These are phyloP conservation scores for Monochamus alternatus DNA, from an alignment of 2,888 invertebrate species.

Conservation along the genomic window DNA sequence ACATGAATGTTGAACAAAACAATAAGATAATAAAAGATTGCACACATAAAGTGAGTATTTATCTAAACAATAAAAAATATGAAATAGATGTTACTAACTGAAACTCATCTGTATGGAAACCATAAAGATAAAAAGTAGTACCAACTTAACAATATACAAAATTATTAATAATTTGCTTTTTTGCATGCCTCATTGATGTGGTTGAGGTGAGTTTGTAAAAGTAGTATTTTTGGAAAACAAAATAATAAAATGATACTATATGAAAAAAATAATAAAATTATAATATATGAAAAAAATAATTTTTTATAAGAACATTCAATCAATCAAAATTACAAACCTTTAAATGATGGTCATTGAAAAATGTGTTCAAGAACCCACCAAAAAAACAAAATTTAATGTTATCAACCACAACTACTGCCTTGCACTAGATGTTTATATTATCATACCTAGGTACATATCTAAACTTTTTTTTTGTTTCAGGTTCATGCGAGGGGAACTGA, in stretches of 20 bases:
- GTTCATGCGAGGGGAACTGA: conserved; percentile 93
- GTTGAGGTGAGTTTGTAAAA: conserved; percentile 52
- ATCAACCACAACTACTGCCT: conserved; percentile 25
- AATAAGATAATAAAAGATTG: conserved; percentile 34
- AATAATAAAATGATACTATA: too few relatives aligned
- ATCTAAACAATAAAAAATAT: conserved; percentile 24
- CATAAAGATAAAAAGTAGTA: conserved; percentile 39
- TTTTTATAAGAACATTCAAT: too few relatives aligned
- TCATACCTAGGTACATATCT: not conserved
- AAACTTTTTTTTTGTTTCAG: conserved; percentile 70
- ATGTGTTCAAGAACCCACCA: too few relatives aligned
- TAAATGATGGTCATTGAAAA: too few relatives aligned
- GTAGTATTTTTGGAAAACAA: too few relatives aligned
- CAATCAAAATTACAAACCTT: too few relatives aligned
- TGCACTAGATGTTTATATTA: not conserved
- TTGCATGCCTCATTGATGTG: conserved; percentile 58
- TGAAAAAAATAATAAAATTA: too few relatives aligned
- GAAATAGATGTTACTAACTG: conserved; percentile 31
- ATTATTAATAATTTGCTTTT: conserved; percentile 50
- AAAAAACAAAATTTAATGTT: not conserved
- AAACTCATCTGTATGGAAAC: conserved; percentile 3
- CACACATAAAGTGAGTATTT: conserved; percentile 34
- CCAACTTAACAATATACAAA: conserved; percentile 42
- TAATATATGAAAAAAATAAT: too few relatives aligned
- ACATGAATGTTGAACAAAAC: conserved; percentile 29